Evolutionary conservation across 2,888 invertebrate species (phyloP), one percentile per base, ranked within the genome.

Genomic region (Drosophila meridionalis): DNA sequence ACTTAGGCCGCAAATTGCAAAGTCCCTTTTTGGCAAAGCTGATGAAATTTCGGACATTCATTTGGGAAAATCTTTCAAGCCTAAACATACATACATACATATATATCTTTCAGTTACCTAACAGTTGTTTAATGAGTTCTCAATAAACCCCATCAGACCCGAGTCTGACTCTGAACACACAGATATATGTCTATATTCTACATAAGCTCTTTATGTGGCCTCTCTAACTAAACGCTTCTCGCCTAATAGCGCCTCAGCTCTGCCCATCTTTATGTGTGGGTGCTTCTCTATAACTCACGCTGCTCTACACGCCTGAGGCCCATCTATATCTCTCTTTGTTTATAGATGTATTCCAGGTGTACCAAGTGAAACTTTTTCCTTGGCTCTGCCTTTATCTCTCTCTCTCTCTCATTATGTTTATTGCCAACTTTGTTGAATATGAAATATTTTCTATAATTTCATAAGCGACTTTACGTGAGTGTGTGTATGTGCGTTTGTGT

Each of bases 371-470:
- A 73, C 68, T 82, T 78, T 82, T 78, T 66, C 73, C 63, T 58
- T 73, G 42, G 60, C 47, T 11, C 9, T 6, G n/a, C 32, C 32
- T 34, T 20, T 50, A 1, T 47, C 71, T 72, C 32, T 47, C 28
- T 45, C 6, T n/a, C n/a, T 50, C 77, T 72, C 64, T 69, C 72
- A 77, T 75, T 80, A 70, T 78, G 47, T 63, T 57, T 56, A 76
- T 28, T 43, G 65, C 65, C 20, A 65, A 48, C 36, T 34, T 30
- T 50, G 36, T 58, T 43, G 12, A 64, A 80, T 82, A 87, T 78
- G 78, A 83, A 80, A 80, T 87, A 80, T 80, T 82, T 82, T 75
- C 64, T 68, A 83, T 78, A 78, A 80, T 82, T 84, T 78, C 43
- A 62, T 72, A 75, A 40, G 71, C 70, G 69, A 71, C 62, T 58